Percentiles rank a stretch among this genome's conserved stretches.
Evolutionary conservation across 2,797 vertebrate species (phyloP).

Genomic region (Anguilla obscura): DNA sequence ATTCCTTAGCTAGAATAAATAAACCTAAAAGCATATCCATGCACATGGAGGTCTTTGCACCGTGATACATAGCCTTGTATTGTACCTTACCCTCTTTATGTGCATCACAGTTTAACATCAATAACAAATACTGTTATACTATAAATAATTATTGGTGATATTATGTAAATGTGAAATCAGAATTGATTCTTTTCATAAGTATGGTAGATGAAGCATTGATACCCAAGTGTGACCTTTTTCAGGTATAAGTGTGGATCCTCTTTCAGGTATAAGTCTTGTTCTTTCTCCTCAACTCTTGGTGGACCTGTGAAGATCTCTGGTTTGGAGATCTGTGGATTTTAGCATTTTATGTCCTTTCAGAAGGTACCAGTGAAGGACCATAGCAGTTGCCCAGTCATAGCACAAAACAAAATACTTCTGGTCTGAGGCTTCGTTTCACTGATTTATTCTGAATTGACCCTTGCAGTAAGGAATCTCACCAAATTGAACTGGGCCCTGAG

Average conservation of each 20-base stretch:
- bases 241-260: neutral
- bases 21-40: neutral
- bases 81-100: neutral
- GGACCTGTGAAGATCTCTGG: neutral
- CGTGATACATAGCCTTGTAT: neutral
- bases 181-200: neutral
- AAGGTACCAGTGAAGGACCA: neutral
- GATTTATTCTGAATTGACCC: constrained; percentile 1
- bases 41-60: neutral
- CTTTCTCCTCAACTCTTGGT: neutral
- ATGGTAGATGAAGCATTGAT: too few species aligned
- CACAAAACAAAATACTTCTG: neutral
- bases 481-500: neutral
- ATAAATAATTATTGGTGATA: neutral
- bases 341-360: constrained; percentile 8
- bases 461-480: neutral
- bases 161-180: neutral
- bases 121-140: neutral
- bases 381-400: neutral
- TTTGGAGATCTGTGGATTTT: neutral
- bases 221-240: neutral
- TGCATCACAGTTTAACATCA: neutral
- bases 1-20: neutral
- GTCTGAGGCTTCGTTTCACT: neutral
- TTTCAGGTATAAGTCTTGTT: neutral